These are phyloP conservation scores for Dasypolia templi DNA, from an alignment of 2,888 invertebrate genomes.

Conservation along the genomic window DNA sequence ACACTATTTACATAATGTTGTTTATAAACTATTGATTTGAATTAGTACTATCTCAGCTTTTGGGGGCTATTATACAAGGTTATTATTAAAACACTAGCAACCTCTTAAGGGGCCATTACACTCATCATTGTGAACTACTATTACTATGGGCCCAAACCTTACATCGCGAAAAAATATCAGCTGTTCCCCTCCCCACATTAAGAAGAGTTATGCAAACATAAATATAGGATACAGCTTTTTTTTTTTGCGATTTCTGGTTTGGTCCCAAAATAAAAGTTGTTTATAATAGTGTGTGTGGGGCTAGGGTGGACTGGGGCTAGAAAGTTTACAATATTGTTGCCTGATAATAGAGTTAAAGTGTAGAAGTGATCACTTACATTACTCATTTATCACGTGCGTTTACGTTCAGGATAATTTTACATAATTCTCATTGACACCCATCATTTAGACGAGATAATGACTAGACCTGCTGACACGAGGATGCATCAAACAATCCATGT, in stretches of 20 bases:
- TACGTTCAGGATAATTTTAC: constrained; percentile 21
- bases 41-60: not conserved
- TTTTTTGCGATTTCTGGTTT: no score
- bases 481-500: constrained; percentile 18
- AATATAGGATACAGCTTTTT: no score
- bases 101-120: no score
- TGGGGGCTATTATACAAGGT: no score
- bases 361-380: not conserved
- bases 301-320: not conserved
- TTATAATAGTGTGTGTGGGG: no score
- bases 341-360: not conserved
- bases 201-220: no score
- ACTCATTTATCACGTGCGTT: not conserved
- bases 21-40: not conserved
- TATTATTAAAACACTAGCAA: no score
- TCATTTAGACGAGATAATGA: constrained; percentile 46
- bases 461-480: constrained; percentile 11
- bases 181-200: no score
- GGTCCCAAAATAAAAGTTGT: no score
- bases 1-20: not conserved
- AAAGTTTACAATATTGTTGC: not conserved
- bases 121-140: no score
- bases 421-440: constrained; percentile 34
- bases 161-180: no score
- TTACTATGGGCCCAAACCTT: no score